Base-by-base conservation (phyloP, 2,797 vertebrate genomes). In the Xenopus petersii region DNA sequence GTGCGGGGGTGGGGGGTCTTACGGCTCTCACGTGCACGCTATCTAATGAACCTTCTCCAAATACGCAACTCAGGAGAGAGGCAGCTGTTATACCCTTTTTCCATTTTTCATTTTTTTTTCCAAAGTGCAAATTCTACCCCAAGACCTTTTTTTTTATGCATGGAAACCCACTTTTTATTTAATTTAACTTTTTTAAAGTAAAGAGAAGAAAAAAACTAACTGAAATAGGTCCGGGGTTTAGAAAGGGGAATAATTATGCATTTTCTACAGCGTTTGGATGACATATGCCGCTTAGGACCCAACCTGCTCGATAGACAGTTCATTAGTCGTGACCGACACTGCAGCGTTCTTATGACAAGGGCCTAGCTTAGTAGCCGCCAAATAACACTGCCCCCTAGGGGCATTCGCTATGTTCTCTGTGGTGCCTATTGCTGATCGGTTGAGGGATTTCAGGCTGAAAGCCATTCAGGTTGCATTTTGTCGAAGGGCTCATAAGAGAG, bases 381-480 rank as follows among this genome's bases (percentile, higher is more conserved):
- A 71, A 75, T 83, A 83, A 82, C 83, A 68, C 49, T 81, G 80
- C 82, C 49, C 75, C 59, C 54, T 83, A 74, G 68, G 67, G 47
- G 51, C 54, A 47, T 56, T 48, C 54, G 54, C 70, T 78, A 64
- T 48, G 70, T 64, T 73, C 65, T 11, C 24, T 12, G 10, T 62
- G 65, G 65, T 73, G 75, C 70, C 75, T 78, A 47, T 42, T 64
- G 58, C 46, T 66, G 51, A 79, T 81, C 83, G 87, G 26, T 85
- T 11, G 83, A 84, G 84, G 84, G 84, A 81, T 85, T 16, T 84
- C 87, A 78, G 81, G 83, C 91, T 82, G 87, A 86, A 87, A 87
- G 88, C 85, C 79, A 79, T 81, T 84, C 75, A 86, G 85, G 82
- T 89, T 92, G 91, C 88, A 93, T 90, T 93, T 92, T 87, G 87